phyloP scores from a whole-genome alignment of 2,113 vertebrate species.

The Lontra canadensis region DNA sequence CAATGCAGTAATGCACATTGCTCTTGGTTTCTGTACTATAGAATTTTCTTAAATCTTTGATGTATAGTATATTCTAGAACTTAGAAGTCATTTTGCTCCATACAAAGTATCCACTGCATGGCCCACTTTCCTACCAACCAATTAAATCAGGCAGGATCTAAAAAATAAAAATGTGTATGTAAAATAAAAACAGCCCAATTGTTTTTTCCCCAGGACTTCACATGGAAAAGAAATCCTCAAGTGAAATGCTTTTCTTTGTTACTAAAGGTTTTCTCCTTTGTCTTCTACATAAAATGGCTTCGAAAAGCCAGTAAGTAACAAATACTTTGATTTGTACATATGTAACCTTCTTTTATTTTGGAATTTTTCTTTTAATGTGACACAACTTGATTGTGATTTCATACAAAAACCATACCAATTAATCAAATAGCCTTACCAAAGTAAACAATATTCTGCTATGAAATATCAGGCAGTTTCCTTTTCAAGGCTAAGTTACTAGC shows the following conservation, averaged over 20 bases:
- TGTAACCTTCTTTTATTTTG: not conserved
- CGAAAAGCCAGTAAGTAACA: not conserved
- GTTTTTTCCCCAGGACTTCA: not conserved
- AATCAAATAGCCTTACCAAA: not conserved
- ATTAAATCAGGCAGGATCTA: not conserved
- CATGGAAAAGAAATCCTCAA: slow-evolving; percentile 3
- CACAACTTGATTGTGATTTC: not conserved
- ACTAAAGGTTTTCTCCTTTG: not conserved
- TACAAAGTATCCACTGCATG: not conserved
- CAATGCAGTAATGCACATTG: not conserved
- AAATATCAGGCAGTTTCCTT: not conserved
- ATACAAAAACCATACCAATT: not conserved
- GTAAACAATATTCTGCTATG: not conserved
- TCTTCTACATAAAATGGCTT: not conserved
- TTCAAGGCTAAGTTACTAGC: not conserved
- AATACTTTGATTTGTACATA: not conserved
- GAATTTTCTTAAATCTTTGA: not conserved
- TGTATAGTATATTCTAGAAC: not conserved
- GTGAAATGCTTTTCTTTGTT: not conserved
- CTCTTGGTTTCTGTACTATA: not conserved
- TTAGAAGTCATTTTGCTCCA: not conserved
- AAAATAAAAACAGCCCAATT: not conserved
- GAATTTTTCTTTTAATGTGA: not conserved
- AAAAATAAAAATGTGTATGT: not conserved
- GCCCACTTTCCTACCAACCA: not conserved